phyloP scores from a whole-genome alignment of 2,888 invertebrate genomes.

The Aelia acuminata region DNA sequence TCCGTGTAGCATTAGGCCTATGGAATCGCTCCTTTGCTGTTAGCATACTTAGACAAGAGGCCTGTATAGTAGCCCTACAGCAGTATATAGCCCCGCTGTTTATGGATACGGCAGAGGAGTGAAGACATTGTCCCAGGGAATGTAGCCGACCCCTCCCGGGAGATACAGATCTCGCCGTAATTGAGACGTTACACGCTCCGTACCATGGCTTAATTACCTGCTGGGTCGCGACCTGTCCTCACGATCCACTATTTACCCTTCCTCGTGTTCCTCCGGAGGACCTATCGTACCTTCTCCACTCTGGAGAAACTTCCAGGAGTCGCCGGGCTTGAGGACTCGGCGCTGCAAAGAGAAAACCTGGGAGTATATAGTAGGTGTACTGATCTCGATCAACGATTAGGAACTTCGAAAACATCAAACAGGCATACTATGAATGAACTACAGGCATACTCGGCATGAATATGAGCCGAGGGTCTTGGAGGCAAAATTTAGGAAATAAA shows the following conservation, averaged over 20 bases:
- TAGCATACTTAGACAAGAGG: background rate
- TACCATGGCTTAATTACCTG: slow-evolving; percentile 54
- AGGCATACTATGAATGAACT: no score
- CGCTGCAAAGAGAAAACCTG: background rate
- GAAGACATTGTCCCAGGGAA: slow-evolving; percentile 21
- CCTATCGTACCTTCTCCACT: background rate
- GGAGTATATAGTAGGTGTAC: no score
- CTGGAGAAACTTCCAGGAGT: slow-evolving; percentile 32
- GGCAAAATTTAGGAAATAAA: no score
- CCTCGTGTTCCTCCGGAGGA: background rate
- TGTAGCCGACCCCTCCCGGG: background rate
- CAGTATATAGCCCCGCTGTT: slow-evolving; percentile 18
- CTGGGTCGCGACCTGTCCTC: slow-evolving; percentile 48
- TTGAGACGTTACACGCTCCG: slow-evolving; percentile 54
- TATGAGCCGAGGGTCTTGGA: no score
- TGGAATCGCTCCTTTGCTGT: background rate
- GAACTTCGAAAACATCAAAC: no score
- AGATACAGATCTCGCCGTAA: slow-evolving; percentile 50
- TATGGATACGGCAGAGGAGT: slow-evolving; percentile 12
- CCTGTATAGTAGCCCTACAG: no score
- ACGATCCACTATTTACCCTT: slow-evolving; percentile 37
- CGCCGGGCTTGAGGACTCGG: background rate
- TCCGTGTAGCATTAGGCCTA: background rate
- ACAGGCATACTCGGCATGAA: no score
- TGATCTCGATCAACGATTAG: no score